Evolutionary conservation across 92 coral and sea anemone species (phyloP).

Genomic region (Zoanthus sansibaricus): DNA sequence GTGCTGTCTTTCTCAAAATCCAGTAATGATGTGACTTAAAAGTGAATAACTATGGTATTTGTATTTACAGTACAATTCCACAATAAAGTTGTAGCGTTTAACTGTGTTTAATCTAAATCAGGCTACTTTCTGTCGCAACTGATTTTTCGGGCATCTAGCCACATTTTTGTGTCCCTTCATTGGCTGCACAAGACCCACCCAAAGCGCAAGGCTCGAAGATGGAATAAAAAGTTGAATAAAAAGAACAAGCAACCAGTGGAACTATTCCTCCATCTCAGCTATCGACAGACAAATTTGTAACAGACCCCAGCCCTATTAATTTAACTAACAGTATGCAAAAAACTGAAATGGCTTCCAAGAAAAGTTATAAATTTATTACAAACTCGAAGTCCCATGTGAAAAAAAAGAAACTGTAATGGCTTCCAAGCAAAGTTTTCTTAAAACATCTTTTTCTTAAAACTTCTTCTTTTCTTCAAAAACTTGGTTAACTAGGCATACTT

Average conservation of each 20-base stretch:
- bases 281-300: slow-evolving; percentile 7
- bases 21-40: background rate
- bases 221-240: slow-evolving; percentile 17
- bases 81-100: background rate
- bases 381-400: no score
- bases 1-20: background rate
- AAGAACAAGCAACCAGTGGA: slow-evolving; percentile 21
- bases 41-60: background rate
- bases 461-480: no score
- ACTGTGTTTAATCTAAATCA: background rate
- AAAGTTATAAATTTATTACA: no score
- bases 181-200: slow-evolving; percentile 26
- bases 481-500: no score
- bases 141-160: slow-evolving; percentile 63
- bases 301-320: slow-evolving; percentile 34
- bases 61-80: background rate
- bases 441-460: no score
- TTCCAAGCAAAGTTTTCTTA: no score
- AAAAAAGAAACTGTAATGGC: no score
- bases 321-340: no score
- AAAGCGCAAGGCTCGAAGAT: slow-evolving; percentile 25
- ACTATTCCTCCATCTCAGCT: slow-evolving; percentile 20
- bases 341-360: no score
- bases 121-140: slow-evolving; percentile 5
- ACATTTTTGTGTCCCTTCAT: slow-evolving; percentile 65